Evolutionary conservation across 2,113 vertebrate genomes (phyloP).

Genomic region (Oryzias curvinotus): DNA sequence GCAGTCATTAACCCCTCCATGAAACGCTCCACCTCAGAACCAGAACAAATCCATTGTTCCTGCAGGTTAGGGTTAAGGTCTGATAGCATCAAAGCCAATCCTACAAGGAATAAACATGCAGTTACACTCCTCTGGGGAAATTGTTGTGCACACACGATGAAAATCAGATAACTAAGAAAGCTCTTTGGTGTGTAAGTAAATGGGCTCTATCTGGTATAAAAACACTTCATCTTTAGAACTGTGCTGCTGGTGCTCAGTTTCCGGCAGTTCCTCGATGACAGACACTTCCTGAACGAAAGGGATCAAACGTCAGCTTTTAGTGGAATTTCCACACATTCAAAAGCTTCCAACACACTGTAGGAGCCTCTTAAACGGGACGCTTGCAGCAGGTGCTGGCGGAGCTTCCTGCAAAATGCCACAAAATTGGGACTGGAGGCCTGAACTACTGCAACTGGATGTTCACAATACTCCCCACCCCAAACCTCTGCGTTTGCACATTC

Average conservation of each 20-base stretch:
- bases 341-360: too few species aligned
- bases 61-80: slow-evolving; percentile 9
- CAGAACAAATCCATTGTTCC: slow-evolving; percentile 31
- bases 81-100: slow-evolving; percentile 2
- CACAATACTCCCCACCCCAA: slow-evolving; percentile 2
- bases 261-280: slow-evolving; percentile 30
- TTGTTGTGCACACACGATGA: slow-evolving; percentile 16
- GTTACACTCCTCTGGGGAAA: not conserved
- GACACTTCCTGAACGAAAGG: slow-evolving; percentile 46
- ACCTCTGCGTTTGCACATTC: slow-evolving; percentile 16
- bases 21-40: slow-evolving; percentile 9
- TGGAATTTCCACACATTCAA: too few species aligned
- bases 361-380: too few species aligned
- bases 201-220: slow-evolving; percentile 17
- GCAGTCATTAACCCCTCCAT: slow-evolving; percentile 52
- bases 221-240: slow-evolving; percentile 42
- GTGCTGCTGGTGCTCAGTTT: slow-evolving; percentile 24
- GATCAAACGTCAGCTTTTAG: too few species aligned
- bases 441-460: not conserved
- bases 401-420: not conserved
- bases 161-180: slow-evolving; percentile 19
- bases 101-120: not conserved
- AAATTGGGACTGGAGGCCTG: not conserved
- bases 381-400: not conserved
- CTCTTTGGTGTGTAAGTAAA: slow-evolving; percentile 16